Conservation (phyloP, 2,888 invertebrate genomes). For the Vesta saturnalis region DNA sequence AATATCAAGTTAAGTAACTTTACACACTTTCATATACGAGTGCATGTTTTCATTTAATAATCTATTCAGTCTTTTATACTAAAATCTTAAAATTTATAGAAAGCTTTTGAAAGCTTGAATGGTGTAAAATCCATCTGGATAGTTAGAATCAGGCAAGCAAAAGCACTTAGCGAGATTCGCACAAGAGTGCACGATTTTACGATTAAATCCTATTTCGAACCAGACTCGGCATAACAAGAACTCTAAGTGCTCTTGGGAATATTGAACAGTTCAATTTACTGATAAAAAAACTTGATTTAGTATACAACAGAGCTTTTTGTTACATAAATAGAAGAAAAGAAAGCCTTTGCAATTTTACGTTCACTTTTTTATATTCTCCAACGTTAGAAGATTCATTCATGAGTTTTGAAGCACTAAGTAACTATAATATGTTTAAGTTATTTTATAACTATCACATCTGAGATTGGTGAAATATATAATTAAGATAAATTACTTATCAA, state of each 20-base stretch:
- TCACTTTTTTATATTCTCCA: neutral
- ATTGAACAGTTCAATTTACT: slow-evolving; percentile 55
- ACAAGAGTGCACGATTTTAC: slow-evolving; percentile 56
- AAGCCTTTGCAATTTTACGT: neutral
- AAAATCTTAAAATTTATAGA: slow-evolving; percentile 17
- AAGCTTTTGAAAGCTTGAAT: slow-evolving; percentile 43
- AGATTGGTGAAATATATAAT: too few species aligned
- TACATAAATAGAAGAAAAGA: slow-evolving; percentile 1
- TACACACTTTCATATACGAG: neutral
- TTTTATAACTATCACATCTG: too few species aligned
- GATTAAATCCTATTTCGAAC: slow-evolving; percentile 57
- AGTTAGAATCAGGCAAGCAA: slow-evolving; percentile 52
- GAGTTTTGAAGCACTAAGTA: too few species aligned
- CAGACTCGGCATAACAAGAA: slow-evolving; percentile 56
- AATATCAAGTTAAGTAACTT: too few species aligned
- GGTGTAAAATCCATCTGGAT: slow-evolving; percentile 50
- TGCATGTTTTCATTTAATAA: neutral
- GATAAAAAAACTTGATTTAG: slow-evolving; percentile 42
- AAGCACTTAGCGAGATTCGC: slow-evolving; percentile 56
- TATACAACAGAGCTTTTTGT: slow-evolving; percentile 13
- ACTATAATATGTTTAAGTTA: too few species aligned
- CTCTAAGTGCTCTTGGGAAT: slow-evolving; percentile 55
- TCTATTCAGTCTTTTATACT: neutral
- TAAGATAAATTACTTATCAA: too few species aligned
- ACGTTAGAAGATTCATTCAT: too few species aligned